A percentile compares a stretch with the other conserved stretches of the same genome.
These are phyloP conservation scores for Anoplius nigerrimus DNA, from an alignment of 2,888 invertebrate species.

Conservation along the genomic window DNA sequence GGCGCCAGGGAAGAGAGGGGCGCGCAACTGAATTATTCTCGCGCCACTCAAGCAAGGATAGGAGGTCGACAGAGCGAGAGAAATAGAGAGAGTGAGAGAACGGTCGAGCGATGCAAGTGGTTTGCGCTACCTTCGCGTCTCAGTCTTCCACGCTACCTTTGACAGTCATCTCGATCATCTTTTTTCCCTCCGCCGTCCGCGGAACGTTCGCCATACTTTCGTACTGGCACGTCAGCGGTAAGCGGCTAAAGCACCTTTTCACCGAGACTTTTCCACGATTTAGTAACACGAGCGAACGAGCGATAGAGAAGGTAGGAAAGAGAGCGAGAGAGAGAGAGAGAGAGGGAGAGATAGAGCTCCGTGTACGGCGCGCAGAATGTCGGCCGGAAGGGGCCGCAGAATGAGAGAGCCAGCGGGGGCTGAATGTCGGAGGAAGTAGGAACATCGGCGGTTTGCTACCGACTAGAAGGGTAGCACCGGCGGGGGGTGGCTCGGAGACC, in stretches of 20 bases:
- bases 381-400: neutral
- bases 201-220: neutral
- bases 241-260: conserved; percentile 50
- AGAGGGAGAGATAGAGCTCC: conserved; percentile 17
- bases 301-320: conserved; percentile 21
- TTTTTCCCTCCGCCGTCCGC: conserved; percentile 17
- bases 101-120: no score
- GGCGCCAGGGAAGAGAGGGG: no score
- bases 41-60: no score
- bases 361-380: conserved; percentile 1
- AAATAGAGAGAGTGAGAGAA: no score
- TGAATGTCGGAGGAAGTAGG: conserved; percentile 3
- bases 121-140: neutral
- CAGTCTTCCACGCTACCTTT: conserved; percentile 16
- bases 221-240: conserved; percentile 31
- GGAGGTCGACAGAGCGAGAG: no score
- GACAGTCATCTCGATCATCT: conserved; percentile 49
- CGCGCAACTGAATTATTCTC: no score
- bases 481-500: neutral
- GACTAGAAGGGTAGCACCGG: neutral
- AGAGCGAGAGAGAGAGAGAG: conserved; percentile 25
- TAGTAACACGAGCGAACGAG: conserved; percentile 27
- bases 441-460: no score
- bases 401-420: conserved; percentile 9
- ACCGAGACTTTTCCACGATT: conserved; percentile 43